These are phyloP conservation scores for Larimichthys polyactis DNA, from an alignment of 2,113 vertebrate species.

Conservation along the genomic window DNA sequence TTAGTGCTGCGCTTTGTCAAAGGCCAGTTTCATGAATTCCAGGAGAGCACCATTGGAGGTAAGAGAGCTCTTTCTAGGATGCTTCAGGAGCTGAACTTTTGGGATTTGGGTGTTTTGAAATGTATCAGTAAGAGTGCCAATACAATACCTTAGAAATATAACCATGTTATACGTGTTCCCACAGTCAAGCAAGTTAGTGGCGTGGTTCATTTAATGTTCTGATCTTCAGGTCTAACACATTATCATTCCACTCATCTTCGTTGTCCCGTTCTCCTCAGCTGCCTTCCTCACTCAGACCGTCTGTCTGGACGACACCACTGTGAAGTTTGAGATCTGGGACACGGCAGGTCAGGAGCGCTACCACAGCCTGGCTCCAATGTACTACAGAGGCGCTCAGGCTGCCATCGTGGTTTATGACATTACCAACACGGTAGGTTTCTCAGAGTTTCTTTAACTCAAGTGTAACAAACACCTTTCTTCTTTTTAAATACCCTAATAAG, in stretches of 20 bases:
- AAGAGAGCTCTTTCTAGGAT: constrained; percentile 79
- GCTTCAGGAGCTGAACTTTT: constrained; percentile 85
- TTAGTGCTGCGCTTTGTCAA: constrained; percentile 89
- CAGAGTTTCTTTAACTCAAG: no score
- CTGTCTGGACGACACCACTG: constrained; percentile 96
- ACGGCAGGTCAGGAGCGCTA: constrained; percentile 97
- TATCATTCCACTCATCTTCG: background rate
- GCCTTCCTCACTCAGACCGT: constrained; percentile 98
- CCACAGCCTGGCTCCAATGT: constrained; percentile 98
- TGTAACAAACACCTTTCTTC: no score
- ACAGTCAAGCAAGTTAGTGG: background rate
- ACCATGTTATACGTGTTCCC: background rate
- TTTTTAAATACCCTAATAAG: no score
- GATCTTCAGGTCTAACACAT: background rate
- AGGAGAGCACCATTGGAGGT: constrained; percentile 91
- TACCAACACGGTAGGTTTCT: constrained; percentile 90
- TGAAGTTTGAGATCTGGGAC: constrained; percentile 99
- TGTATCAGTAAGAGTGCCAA: background rate
- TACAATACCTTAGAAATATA: background rate
- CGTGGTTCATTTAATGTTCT: background rate
- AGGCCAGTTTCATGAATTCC: constrained; percentile 89
- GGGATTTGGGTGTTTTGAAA: background rate
- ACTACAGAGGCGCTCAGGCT: constrained; percentile 95
- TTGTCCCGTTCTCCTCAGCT: constrained; percentile 77
- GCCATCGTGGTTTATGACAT: constrained; percentile 98